These are phyloP conservation scores for Tenthredo scrophulariae DNA, from an alignment of 2,888 invertebrate species.

Conservation along the genomic window DNA sequence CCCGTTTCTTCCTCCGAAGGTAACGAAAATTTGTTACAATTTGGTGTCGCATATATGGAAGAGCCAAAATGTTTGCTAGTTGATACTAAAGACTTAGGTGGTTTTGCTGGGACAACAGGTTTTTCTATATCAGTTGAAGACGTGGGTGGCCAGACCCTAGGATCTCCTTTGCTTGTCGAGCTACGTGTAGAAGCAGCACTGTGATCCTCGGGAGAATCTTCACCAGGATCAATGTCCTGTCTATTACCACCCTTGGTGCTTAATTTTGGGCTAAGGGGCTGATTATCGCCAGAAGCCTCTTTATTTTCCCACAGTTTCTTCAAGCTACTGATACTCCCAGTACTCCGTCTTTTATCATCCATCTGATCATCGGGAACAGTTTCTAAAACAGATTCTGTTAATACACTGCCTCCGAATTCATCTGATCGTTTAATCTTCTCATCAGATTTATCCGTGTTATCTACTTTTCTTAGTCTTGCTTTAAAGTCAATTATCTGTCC, in stretches of 20 bases:
- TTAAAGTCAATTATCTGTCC: constrained; percentile 90
- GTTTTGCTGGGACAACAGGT: constrained; percentile 80
- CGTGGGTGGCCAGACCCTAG: constrained; percentile 80
- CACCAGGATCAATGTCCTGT: constrained; percentile 69
- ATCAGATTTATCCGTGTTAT: constrained; percentile 77
- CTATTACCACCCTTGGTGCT: constrained; percentile 61
- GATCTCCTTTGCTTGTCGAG: constrained; percentile 77
- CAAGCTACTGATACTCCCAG: constrained; percentile 94
- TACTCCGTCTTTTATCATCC: constrained; percentile 93
- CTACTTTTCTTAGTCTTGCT: constrained; percentile 90
- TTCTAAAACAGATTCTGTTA: constrained; percentile 70
- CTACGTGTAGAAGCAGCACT: constrained; percentile 77
- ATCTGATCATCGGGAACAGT: constrained; percentile 81
- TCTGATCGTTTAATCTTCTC: constrained; percentile 67
- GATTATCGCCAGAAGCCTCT: constrained; percentile 80
- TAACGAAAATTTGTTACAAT: constrained; percentile 67
- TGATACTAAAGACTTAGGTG: constrained; percentile 74
- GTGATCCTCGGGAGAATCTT: constrained; percentile 78
- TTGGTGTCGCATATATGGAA: constrained; percentile 91
- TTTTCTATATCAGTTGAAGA: constrained; percentile 82
- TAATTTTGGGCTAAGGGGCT: constrained; percentile 85
- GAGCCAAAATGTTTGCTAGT: constrained; percentile 79
- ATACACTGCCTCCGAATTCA: constrained; percentile 69
- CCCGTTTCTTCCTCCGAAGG: constrained; percentile 41
- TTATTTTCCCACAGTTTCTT: constrained; percentile 96